Evolutionary conservation across 2,113 vertebrate genomes (phyloP).

Genomic region (Spilogale gracilis): DNA sequence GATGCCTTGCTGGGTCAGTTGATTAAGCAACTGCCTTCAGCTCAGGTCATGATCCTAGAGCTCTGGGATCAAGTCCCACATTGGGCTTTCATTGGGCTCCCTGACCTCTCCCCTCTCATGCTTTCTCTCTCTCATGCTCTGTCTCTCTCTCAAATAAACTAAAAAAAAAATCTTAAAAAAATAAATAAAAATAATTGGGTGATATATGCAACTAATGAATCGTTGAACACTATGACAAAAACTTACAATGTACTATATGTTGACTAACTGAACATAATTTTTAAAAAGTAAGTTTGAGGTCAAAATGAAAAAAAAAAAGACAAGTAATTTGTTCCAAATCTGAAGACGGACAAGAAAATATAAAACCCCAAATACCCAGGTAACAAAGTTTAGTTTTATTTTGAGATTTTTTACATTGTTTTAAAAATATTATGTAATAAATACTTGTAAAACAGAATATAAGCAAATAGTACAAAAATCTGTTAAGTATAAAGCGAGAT

Average conservation of each 20-base stretch:
- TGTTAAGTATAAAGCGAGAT: slow-evolving; percentile 30
- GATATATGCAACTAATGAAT: neutral
- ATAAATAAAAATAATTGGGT: no score
- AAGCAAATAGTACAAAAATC: slow-evolving; percentile 29
- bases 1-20: neutral
- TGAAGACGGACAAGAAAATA: slow-evolving; percentile 53
- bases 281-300: no score
- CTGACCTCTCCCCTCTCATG: no score
- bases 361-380: slow-evolving; percentile 2
- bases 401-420: slow-evolving; percentile 13
- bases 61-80: no score
- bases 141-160: no score
- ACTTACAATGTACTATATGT: neutral
- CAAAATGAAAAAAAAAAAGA: neutral
- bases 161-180: no score
- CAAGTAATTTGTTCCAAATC: neutral
- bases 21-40: no score
- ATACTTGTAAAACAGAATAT: slow-evolving; percentile 48
- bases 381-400: slow-evolving; percentile 53
- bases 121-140: no score
- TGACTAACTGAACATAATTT: neutral
- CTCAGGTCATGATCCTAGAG: no score
- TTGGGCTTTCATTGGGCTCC: no score
- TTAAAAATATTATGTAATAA: slow-evolving; percentile 11
- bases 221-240: neutral